Percentiles rank a stretch among this genome's conserved stretches.
Evolutionary conservation across 2,888 invertebrate genomes (phyloP).

Genomic region (Drosophila multiciliata): DNA sequence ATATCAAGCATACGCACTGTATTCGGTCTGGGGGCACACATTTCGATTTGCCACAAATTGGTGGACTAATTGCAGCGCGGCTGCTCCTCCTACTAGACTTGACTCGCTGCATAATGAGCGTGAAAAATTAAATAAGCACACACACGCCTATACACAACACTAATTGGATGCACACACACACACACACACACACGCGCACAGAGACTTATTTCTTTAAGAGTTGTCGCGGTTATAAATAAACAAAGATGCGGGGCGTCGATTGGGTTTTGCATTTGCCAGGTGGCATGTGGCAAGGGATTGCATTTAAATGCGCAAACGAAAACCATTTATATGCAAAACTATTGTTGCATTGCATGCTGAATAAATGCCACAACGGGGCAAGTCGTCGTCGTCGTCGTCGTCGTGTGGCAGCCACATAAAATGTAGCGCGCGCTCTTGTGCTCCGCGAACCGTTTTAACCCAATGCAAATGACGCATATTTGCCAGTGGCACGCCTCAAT

Average conservation of each 20-base stretch:
- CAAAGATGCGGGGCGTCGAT: slow-evolving; percentile 67
- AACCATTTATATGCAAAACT: slow-evolving; percentile 84
- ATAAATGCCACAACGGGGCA: slow-evolving; percentile 65
- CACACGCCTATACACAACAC: slow-evolving; percentile 40
- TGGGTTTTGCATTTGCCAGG: slow-evolving; percentile 43
- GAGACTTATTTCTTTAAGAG: slow-evolving; percentile 50
- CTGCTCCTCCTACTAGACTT: slow-evolving; percentile 18
- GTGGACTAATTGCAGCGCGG: slow-evolving; percentile 47
- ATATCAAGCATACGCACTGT: slow-evolving; percentile 58
- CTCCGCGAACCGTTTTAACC: slow-evolving; percentile 73
- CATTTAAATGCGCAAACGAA: slow-evolving; percentile 82
- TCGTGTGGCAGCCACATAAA: slow-evolving; percentile 48
- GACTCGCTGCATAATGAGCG: slow-evolving; percentile 64
- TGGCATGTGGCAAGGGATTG: slow-evolving; percentile 45
- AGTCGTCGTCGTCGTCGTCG: slow-evolving; percentile 16
- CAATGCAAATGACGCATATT: slow-evolving; percentile 82
- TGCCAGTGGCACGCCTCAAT: slow-evolving; percentile 44
- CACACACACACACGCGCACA: slow-evolving; percentile 20
- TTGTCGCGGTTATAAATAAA: slow-evolving; percentile 61
- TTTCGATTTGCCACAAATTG: slow-evolving; percentile 39
- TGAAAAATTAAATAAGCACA: slow-evolving; percentile 57
- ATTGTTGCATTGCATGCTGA: slow-evolving; percentile 82
- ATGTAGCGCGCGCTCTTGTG: slow-evolving; percentile 41
- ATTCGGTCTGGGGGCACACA: slow-evolving; percentile 4
- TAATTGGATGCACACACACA: slow-evolving; percentile 65